phyloP scores from a whole-genome alignment of 1,140 invertebrate genomes.

The Periplaneta americana region DNA sequence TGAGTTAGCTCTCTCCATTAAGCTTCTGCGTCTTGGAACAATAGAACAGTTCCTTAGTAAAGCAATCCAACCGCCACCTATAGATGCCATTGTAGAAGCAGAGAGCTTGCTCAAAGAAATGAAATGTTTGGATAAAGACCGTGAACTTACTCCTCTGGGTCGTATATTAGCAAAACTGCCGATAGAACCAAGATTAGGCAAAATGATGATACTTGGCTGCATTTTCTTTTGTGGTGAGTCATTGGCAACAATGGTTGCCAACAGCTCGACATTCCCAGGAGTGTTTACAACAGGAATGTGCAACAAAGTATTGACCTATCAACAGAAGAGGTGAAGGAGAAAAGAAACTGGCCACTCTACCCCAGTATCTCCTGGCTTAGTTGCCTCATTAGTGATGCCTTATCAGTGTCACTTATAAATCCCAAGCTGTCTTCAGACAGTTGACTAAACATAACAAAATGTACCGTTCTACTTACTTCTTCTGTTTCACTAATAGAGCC shows the following conservation, averaged over 20 bases:
- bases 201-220: slow-evolving; percentile 89
- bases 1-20: slow-evolving; percentile 79
- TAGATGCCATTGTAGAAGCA: slow-evolving; percentile 90
- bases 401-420: no score
- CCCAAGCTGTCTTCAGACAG: no score
- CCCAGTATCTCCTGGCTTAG: no score
- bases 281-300: slow-evolving; percentile 64
- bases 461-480: no score
- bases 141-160: slow-evolving; percentile 85
- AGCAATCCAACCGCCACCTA: slow-evolving; percentile 88
- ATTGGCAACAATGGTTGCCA: slow-evolving; percentile 88
- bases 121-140: slow-evolving; percentile 78
- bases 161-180: slow-evolving; percentile 86
- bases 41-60: slow-evolving; percentile 92
- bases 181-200: slow-evolving; percentile 87
- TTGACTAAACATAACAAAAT: no score
- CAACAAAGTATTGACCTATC: slow-evolving; percentile 55
- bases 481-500: no score
- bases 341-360: no score
- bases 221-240: slow-evolving; percentile 85
- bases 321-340: no score
- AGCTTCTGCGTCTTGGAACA: slow-evolving; percentile 79
- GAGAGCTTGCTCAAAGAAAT: slow-evolving; percentile 71
- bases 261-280: slow-evolving; percentile 87
- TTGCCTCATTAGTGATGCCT: no score